These are phyloP conservation scores for Halcyon chelicuti DNA, from an alignment of 2,797 vertebrate species.

Conservation along the genomic window DNA sequence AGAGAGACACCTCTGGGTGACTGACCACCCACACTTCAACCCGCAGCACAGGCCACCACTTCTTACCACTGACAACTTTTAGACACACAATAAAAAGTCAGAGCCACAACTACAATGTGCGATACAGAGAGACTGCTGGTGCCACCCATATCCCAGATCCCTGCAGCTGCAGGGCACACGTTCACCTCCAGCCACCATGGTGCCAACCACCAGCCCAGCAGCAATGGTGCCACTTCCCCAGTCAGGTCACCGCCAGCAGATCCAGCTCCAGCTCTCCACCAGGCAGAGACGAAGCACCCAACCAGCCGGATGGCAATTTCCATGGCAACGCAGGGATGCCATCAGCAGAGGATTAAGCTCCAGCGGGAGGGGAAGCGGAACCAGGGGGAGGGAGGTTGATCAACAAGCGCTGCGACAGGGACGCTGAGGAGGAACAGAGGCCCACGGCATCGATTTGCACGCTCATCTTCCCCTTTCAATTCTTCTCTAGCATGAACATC, in stretches of 20 bases:
- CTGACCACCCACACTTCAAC: background rate
- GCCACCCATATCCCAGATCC: accelerated
- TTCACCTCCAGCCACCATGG: background rate
- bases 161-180: background rate
- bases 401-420: background rate
- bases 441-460: background rate
- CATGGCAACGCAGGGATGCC: conserved; percentile 22
- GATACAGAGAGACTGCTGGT: accelerated
- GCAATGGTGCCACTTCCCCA: background rate
- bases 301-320: background rate
- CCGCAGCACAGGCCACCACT: background rate
- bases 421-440: background rate
- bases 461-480: conserved; percentile 45
- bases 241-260: accelerated
- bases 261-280: background rate
- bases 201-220: accelerated
- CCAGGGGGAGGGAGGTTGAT: background rate
- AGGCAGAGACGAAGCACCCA: background rate
- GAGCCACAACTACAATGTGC: accelerated
- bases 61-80: accelerated
- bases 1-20: background rate
- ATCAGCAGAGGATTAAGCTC: conserved; percentile 16
- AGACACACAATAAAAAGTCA: accelerated
- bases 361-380: background rate
- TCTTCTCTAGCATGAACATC: conserved; percentile 48